A percentile compares a stretch with the other conserved stretches of the same genome.
phyloP scores from a whole-genome alignment of 1,140 invertebrate species.

The Temnothorax nylanderi region DNA sequence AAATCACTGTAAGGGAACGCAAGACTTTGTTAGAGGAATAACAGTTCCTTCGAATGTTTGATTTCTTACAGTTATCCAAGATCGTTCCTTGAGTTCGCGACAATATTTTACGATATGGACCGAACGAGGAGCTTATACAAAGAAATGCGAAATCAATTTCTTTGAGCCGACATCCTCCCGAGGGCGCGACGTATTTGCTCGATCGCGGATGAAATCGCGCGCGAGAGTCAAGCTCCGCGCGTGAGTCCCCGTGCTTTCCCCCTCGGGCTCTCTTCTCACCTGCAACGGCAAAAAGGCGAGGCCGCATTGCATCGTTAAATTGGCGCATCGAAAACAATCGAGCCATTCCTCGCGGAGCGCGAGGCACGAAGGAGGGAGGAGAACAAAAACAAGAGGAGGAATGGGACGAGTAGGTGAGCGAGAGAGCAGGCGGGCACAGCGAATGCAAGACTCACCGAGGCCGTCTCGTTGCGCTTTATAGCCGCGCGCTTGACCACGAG shows the following conservation, averaged over 20 bases:
- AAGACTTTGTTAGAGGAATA: neutral
- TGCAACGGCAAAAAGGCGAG: conserved; percentile 58
- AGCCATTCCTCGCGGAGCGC: conserved; percentile 6
- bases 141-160: conserved; percentile 40
- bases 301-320: conserved; percentile 64
- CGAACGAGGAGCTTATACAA: neutral
- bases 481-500: conserved; percentile 71
- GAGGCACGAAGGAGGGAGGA: neutral
- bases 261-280: conserved; percentile 49
- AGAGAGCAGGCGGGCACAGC: conserved; percentile 45
- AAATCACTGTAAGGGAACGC: neutral
- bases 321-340: conserved; percentile 70
- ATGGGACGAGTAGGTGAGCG: conserved; percentile 13
- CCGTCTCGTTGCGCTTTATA: conserved; percentile 76
- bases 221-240: neutral
- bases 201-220: conserved; percentile 30
- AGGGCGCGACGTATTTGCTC: conserved; percentile 28
- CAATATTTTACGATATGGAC: neutral
- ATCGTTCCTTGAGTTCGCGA: neutral
- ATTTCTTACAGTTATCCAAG: too few species aligned
- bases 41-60: neutral
- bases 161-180: conserved; percentile 6
- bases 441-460: conserved; percentile 72
- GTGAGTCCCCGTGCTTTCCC: conserved; percentile 12
- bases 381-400: conserved; percentile 27